Evolutionary conservation across 2,888 invertebrate species (phyloP).

Genomic region (Synanthedon andrenaeformis): DNA sequence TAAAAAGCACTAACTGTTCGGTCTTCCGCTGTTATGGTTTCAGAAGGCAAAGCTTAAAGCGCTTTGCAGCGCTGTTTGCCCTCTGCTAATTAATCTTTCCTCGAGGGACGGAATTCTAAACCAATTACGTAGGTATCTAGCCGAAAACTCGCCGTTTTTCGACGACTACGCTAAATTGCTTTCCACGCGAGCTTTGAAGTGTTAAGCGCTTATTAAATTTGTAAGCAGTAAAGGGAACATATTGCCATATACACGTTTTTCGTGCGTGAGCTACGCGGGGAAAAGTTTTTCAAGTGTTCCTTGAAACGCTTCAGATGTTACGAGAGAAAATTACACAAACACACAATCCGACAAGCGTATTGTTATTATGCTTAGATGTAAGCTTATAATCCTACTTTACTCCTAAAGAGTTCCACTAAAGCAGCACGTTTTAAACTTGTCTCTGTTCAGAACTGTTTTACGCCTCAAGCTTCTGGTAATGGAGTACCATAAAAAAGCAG

Average conservation of each 20-base stretch:
- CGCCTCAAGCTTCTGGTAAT: too few species aligned
- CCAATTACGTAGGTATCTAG: slow-evolving; percentile 53
- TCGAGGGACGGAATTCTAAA: slow-evolving; percentile 46
- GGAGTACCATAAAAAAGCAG: too few species aligned
- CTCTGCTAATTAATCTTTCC: slow-evolving; percentile 60
- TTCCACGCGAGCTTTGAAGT: slow-evolving; percentile 61
- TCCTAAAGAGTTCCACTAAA: too few species aligned
- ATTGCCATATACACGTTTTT: slow-evolving; percentile 21
- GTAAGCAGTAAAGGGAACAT: slow-evolving; percentile 50
- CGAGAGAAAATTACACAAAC: too few species aligned
- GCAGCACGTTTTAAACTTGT: too few species aligned
- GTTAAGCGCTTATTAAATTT: slow-evolving; percentile 67
- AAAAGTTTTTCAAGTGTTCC: slow-evolving; percentile 4
- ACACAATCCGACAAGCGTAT: too few species aligned
- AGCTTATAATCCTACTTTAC: too few species aligned
- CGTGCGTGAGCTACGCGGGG: slow-evolving; percentile 1
- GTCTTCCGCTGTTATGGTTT: slow-evolving; percentile 23
- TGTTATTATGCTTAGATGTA: too few species aligned
- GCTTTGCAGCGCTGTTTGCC: slow-evolving; percentile 45
- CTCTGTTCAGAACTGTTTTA: too few species aligned
- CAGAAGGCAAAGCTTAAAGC: slow-evolving; percentile 21
- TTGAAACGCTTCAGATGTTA: background rate
- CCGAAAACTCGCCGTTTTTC: slow-evolving; percentile 63
- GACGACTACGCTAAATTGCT: slow-evolving; percentile 58
- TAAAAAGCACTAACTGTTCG: background rate